A percentile compares a stretch with the other conserved stretches of the same genome.
Evolutionary conservation across 2,888 invertebrate species (phyloP).

Genomic region (Rhyacophila evoluta): DNA sequence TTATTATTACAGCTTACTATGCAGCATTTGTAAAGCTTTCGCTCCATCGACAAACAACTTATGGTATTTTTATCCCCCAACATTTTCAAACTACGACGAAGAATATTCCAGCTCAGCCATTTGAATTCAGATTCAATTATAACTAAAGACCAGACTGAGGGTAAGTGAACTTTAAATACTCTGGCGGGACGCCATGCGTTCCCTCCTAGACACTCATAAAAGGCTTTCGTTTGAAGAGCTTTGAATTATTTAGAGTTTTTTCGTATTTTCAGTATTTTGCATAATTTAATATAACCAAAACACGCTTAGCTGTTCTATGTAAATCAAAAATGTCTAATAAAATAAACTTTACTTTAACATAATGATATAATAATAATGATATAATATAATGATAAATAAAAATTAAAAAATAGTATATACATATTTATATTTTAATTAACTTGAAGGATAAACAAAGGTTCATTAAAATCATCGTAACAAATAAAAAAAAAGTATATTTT

Average conservation of each 20-base stretch:
- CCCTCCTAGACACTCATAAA: background rate
- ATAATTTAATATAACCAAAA: background rate
- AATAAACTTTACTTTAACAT: no score
- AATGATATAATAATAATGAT: no score
- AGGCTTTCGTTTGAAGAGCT: background rate
- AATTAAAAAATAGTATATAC: no score
- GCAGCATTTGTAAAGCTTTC: background rate
- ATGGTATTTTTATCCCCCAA: background rate
- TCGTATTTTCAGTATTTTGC: background rate
- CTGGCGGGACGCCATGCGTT: background rate
- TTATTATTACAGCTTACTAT: no score
- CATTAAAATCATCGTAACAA: no score
- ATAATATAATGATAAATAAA: no score
- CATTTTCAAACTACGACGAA: conserved; percentile 11
- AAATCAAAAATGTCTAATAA: no score
- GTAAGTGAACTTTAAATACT: conserved; percentile 4
- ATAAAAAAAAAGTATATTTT: no score
- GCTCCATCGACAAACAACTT: background rate
- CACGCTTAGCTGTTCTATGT: no score
- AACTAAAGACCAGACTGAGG: background rate
- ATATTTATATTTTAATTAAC: no score
- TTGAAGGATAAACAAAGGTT: no score
- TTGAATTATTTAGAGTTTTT: background rate
- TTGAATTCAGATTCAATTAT: conserved; percentile 37
- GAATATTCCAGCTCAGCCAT: conserved; percentile 7